Conservation (phyloP, 2,888 invertebrate species). For the Nasonovia ribisnigri region DNA sequence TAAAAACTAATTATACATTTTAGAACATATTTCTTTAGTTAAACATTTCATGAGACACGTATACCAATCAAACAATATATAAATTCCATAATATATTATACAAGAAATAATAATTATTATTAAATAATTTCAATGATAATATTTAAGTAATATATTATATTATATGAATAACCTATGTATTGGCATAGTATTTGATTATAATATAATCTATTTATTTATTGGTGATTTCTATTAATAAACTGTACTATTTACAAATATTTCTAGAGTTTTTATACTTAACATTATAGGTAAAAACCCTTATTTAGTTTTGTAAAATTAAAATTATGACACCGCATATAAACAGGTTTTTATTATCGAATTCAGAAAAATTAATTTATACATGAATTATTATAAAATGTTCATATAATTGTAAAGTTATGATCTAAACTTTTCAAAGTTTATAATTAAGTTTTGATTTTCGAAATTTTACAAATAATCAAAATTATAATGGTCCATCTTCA, state of each 20-base stretch:
- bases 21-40: neutral
- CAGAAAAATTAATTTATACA: neutral
- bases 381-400: neutral
- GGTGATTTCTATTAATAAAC: too few relatives aligned
- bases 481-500: neutral
- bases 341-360: neutral
- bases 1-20: neutral
- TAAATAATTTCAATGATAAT: too few relatives aligned
- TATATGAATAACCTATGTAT: too few relatives aligned
- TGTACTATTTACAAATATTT: too few relatives aligned
- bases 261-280: too few relatives aligned
- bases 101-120: neutral
- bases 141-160: too few relatives aligned
- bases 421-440: neutral
- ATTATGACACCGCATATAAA: neutral
- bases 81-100: neutral
- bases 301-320: neutral
- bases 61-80: neutral
- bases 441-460: neutral
- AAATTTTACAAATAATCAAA: neutral
- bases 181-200: too few relatives aligned
- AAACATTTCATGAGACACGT: neutral
- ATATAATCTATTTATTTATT: too few relatives aligned
- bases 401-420: neutral
- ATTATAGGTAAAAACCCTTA: neutral